Evolutionary conservation across 2,888 invertebrate species (phyloP), one percentile per base, ranked within the genome.

Genomic region (Sinohyriopsis cumingii): DNA sequence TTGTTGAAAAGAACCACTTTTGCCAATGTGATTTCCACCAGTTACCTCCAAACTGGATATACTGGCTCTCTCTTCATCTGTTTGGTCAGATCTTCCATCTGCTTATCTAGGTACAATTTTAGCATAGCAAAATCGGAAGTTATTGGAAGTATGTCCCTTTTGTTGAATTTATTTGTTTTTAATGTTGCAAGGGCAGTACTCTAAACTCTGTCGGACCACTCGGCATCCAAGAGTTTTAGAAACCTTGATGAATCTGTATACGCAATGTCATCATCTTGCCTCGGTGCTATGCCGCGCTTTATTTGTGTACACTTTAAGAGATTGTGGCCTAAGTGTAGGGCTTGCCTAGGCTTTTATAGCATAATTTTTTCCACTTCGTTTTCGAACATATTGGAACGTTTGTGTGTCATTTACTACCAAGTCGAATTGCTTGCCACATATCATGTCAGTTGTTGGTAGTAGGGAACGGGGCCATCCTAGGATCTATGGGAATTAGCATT

Each of bases 201-300:
- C 1, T 67, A 71, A 15, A 68, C 55, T 22, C 55, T 63, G 57
- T 68, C 53, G 28, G 71, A 63, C 71, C 71, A 71, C 59, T 71
- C 71, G 9, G 57, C 55, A 22, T 20, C 55, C 25, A 63, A 63
- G 12, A 71, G 61, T 33, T 63, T 59, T 5, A 71, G 9, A 55
- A 45, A 71, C n/a, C 45, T 53, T 19, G 55, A 54, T 55, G 60
- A 22, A 5, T 69, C 65, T 33, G 55, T 45, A 24, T 66, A 66
- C 24, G 33, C 59, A 25, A n/a, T 56, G 22, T 60, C 55, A 25
- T 25, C 25, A 25, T 25, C 25, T 25, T 25, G 1, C 25, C 25
- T 25, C 25, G 3, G 25, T 25, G 3, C 25, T 25, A 25, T 25
- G 25, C 25, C 25, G 3, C 25, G 25, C 25, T 25, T 25, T 25